Conservation (phyloP, 2,797 vertebrate genomes). For the Rhabdomys pumilio region DNA sequence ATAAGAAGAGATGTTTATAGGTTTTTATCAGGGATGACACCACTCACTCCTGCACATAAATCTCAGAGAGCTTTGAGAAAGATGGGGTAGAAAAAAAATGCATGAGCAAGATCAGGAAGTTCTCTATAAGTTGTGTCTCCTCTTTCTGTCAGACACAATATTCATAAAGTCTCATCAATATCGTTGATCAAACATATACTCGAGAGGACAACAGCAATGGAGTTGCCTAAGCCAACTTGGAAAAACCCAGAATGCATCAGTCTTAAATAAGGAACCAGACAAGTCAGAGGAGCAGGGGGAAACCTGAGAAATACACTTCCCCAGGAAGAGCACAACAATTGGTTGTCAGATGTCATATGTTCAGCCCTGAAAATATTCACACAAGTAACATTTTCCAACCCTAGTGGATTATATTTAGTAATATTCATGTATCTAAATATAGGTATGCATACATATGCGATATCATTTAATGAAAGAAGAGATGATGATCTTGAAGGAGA, state of each 20-base stretch:
- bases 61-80: neutral
- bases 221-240: neutral
- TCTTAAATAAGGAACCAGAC: neutral
- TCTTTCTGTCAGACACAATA: neutral
- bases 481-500: neutral
- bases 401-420: neutral
- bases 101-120: neutral
- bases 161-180: neutral
- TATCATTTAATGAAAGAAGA: neutral
- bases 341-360: neutral
- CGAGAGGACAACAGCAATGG: neutral
- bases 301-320: neutral
- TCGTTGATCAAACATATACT: neutral
- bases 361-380: neutral
- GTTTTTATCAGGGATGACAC: neutral
- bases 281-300: neutral
- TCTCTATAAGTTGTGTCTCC: too few relatives aligned
- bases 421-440: neutral
- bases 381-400: neutral
- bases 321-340: neutral
- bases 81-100: neutral
- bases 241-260: neutral
- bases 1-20: neutral
- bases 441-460: neutral
- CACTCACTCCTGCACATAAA: neutral